These are phyloP conservation scores for Nyctalus aviator DNA, from an alignment of 2,797 vertebrate species.

Conservation along the genomic window DNA sequence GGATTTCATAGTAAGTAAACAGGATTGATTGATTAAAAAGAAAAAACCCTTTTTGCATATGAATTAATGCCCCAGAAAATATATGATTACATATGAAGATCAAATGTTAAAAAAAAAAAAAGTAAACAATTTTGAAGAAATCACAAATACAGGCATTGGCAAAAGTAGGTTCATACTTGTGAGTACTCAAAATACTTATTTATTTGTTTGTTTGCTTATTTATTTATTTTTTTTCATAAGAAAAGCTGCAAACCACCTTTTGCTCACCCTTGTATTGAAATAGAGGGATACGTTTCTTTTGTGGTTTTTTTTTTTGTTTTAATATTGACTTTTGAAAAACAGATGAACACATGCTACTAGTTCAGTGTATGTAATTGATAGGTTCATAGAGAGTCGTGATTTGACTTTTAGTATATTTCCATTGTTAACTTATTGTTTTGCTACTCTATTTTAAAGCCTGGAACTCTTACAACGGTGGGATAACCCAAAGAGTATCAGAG, in stretches of 20 bases:
- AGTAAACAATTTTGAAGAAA: constrained; percentile 64
- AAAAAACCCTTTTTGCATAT: constrained; percentile 77
- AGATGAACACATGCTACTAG: background rate
- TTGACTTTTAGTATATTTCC: background rate
- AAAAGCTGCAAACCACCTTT: background rate
- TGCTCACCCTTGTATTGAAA: background rate
- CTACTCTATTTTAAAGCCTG: background rate
- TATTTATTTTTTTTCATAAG: background rate
- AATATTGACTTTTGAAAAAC: background rate
- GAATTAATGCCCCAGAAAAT: constrained; percentile 79
- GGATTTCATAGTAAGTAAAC: constrained; percentile 67
- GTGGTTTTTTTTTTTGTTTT: too few species aligned
- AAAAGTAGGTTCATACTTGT: background rate
- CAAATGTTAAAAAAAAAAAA: constrained; percentile 42
- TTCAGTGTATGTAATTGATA: background rate
- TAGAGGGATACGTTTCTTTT: background rate
- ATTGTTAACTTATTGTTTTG: background rate
- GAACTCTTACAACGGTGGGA: background rate
- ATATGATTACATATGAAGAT: constrained; percentile 77
- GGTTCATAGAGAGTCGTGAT: background rate
- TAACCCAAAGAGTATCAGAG: background rate
- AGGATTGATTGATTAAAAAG: constrained; percentile 78
- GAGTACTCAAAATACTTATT: background rate
- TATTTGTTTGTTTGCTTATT: background rate
- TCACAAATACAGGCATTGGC: constrained; percentile 19